Evolutionary conservation across 2,113 vertebrate species (phyloP).

Genomic region (Cyphomyrus plagiostoma): DNA sequence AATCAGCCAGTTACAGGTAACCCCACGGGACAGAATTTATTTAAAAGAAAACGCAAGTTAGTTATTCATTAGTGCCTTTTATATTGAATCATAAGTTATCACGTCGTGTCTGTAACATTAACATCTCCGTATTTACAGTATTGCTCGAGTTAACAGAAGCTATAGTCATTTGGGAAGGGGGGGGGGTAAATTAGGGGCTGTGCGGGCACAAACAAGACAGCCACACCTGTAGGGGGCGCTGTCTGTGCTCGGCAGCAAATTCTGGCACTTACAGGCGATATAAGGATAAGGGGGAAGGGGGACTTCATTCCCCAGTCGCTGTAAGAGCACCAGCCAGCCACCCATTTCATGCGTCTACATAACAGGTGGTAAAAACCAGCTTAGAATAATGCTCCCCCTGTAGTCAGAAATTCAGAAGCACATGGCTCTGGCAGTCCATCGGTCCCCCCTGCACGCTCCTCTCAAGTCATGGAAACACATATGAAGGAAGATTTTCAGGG

Average conservation of each 20-base stretch:
- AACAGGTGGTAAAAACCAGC: not conserved
- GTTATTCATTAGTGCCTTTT: not conserved
- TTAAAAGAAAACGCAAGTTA: constrained; percentile 8
- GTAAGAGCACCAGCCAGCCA: not conserved
- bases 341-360: not conserved
- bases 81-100: not conserved
- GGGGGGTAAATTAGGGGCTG: not conserved
- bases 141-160: not conserved
- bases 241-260: not conserved
- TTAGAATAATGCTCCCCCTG: not conserved
- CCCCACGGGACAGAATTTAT: not conserved
- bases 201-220: not conserved
- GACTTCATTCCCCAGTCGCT: not conserved
- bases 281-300: not conserved
- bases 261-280: not conserved
- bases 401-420: not conserved
- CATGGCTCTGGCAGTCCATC: not conserved
- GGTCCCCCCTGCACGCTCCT: too few relatives aligned
- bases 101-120: not conserved
- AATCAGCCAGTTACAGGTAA: not conserved
- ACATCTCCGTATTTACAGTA: not conserved
- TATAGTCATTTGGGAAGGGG: not conserved
- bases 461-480: not conserved
- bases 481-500: not conserved
- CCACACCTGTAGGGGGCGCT: not conserved